Conservation (phyloP, 2,113 vertebrate genomes). For the Dunckerocampus dactyliophorus region DNA sequence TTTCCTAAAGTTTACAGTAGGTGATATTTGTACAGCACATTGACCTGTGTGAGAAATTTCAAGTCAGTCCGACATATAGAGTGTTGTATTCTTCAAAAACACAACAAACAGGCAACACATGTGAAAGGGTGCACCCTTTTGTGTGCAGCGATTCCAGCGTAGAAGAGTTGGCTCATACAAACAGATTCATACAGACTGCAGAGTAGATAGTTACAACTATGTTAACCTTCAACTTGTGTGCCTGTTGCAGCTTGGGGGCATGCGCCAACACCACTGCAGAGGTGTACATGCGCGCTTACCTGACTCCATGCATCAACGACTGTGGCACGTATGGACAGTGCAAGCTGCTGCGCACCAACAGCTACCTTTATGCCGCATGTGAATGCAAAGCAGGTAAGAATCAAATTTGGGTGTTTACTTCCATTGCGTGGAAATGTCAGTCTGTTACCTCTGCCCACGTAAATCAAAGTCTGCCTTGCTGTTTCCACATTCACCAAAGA, state of each 20-base stretch:
- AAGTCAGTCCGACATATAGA: too few species aligned
- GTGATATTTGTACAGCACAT: too few species aligned
- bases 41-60: too few species aligned
- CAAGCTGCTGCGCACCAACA: conserved; percentile 96
- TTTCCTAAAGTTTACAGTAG: too few species aligned
- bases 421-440: neutral
- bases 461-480: conserved; percentile 4
- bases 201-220: neutral
- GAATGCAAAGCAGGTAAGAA: conserved; percentile 95
- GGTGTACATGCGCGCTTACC: conserved; percentile 89
- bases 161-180: too few species aligned
- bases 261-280: conserved; percentile 86
- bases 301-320: conserved; percentile 95
- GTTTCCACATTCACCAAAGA: neutral
- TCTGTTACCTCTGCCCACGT: neutral
- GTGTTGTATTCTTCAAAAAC: too few species aligned
- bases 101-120: too few species aligned
- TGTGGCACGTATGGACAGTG: conserved; percentile 96
- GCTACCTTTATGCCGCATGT: conserved; percentile 94
- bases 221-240: conserved; percentile 6
- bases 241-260: conserved; percentile 74
- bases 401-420: neutral
- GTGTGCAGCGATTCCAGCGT: too few species aligned
- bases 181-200: too few species aligned
- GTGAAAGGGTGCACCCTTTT: too few species aligned